Percentiles rank a stretch among this genome's conserved stretches.
Evolutionary conservation across 2,888 invertebrate genomes (phyloP).

Genomic region (Spodoptera littoralis): DNA sequence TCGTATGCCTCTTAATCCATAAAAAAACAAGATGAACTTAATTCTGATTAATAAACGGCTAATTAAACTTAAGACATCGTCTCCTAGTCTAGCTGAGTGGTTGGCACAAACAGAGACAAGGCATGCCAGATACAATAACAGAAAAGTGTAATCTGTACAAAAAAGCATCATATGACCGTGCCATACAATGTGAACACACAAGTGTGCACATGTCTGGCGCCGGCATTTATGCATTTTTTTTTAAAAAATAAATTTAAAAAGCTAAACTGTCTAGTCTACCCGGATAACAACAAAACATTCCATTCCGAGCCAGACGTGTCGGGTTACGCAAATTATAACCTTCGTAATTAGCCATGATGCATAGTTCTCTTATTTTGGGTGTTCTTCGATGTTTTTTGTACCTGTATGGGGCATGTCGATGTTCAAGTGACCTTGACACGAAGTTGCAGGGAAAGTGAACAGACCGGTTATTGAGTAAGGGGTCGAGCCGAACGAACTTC

Average conservation of each 20-base stretch:
- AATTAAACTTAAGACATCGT: no score
- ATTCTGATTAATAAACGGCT: no score
- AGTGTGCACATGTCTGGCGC: no score
- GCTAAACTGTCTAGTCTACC: neutral
- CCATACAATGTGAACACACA: no score
- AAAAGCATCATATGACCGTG: no score
- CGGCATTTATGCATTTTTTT: no score
- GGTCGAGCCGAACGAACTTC: conserved; percentile 63
- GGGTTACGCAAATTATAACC: conserved; percentile 40
- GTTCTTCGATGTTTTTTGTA: conserved; percentile 58
- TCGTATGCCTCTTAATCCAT: no score
- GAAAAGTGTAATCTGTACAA: no score
- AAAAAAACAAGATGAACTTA: no score
- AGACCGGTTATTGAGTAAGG: conserved; percentile 81
- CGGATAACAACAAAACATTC: conserved; percentile 14
- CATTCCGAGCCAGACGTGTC: conserved; percentile 18
- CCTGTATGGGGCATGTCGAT: conserved; percentile 58
- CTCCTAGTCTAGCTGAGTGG: no score
- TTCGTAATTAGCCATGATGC: conserved; percentile 45
- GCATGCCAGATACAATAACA: no score
- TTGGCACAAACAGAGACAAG: no score
- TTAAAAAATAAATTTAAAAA: neutral
- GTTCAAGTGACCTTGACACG: conserved; percentile 84
- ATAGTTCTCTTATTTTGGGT: conserved; percentile 46
- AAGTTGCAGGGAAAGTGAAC: conserved; percentile 82